Evolutionary conservation across 2,113 vertebrate genomes (phyloP), one percentile per base, ranked within the genome.

Genomic region (Varanus komodoensis): DNA sequence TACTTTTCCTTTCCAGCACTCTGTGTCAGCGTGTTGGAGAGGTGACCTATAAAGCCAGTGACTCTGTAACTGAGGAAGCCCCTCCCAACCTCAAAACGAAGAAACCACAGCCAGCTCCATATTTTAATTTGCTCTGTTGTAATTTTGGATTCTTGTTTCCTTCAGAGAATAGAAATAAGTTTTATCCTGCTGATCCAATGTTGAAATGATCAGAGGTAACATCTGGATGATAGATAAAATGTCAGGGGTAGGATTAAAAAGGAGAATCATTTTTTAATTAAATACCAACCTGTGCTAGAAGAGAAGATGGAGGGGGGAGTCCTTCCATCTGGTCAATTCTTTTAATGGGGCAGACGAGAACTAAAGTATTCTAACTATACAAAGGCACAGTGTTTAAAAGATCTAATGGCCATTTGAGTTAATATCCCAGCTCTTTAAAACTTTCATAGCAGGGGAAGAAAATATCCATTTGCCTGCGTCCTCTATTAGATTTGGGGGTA

Each of bases 211-310:
- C 87, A 91, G 87, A 91, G 92, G 90, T 95, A 96, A 95, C 95
- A 96, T 96, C 95, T 96, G 95, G 93, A 92, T 95, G 91, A 90
- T 94, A 80, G 6, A 52, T 94, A 89, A 94, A 94, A 82, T 8
- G 82, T 92, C 89, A 89, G 82, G 61, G 87, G 87, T 73, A 78
- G 4, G 38, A 86, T 89, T 91, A 96, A 95, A 92, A 95, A 95
- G 23, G 27, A 85, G 78, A 97, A 94, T 92, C 93, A 93, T 94
- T 95, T 97, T 85, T 97, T 96, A 96, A 96, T 97, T 96, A 93
- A 93, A 87, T 94, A 84, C 38, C 93, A 96, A 91, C 89, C 89
- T 96, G 92, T 82, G 83, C 88, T 90, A 67, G 89, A 96, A 92
- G 92, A 88, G 92, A 88, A 93, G 68, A 73, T 32, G 75, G 92